Base-by-base conservation (phyloP, 2,113 vertebrate genomes). In the Neogale vison region DNA sequence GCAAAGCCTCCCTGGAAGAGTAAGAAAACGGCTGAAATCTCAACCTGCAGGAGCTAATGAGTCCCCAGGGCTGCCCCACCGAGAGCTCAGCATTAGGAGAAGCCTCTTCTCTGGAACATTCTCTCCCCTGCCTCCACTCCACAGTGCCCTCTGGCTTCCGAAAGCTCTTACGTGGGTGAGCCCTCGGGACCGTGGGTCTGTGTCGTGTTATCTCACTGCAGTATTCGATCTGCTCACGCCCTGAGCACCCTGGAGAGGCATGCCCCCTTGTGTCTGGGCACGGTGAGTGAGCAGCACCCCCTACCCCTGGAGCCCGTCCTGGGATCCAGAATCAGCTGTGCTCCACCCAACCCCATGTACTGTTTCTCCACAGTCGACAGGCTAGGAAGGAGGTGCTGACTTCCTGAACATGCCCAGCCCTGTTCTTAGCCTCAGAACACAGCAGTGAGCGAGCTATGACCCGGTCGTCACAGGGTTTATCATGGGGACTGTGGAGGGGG, bases 381-480 rank as follows among this genome's bases (percentile, higher is more conserved):
- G n/a, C 21, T 59, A 50, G n/a, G 71, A 92, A 59, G 13, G 65
- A 63, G 79, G n/a, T 65, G 11, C 0, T 36, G 87, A n/a, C 12
- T 52, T 63, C 39, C 71, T 92, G 11, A 80, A 69, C 82, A 67
- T 4, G 6, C 42, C 29, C 8, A 21, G 45, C 55, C 57, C 55
- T 11, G 39, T 8, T 12, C 55, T 15, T 59, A 29, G 57, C 34
- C 89, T n/a, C 61, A 29, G 50, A 31, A 45, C 24, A n/a, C 29
- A 34, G 72, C 23, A 39, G 23, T 12, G 47, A 74, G 24, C 7
- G 12, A 74, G 23, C 59, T 11, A 26, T 1, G 59, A 26, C 57
- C 59, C n/a, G 29, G 10, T 11, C 0, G 0, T 36, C 52, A 81
- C 17, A 74, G 63, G 34, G 34, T 6, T 34, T 31, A 55, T 3